These are phyloP conservation scores for Falcaria lacertinaria DNA, from an alignment of 2,888 invertebrate species.

Conservation along the genomic window DNA sequence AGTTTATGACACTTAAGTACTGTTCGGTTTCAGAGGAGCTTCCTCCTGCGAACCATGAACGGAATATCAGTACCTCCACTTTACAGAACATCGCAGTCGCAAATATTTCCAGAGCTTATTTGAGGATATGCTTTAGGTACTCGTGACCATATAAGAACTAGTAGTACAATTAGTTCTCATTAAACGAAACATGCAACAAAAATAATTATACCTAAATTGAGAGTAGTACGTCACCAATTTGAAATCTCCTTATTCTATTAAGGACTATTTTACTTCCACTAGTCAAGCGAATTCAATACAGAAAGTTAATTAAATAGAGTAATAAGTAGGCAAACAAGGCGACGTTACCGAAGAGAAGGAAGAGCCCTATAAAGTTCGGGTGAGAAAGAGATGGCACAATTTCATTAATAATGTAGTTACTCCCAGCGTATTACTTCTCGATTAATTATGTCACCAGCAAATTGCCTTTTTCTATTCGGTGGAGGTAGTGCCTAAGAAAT, in stretches of 20 bases:
- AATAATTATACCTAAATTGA: too few species aligned
- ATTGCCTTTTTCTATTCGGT: conserved; percentile 15
- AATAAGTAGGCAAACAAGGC: conserved; percentile 3
- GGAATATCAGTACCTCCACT: too few species aligned
- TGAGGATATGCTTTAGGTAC: too few species aligned
- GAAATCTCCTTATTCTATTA: too few species aligned
- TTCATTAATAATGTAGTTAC: conserved; percentile 38
- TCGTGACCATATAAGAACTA: too few species aligned
- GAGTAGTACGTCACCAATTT: too few species aligned
- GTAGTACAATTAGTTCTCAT: too few species aligned
- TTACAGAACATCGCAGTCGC: too few species aligned
- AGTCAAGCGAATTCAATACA: neutral
- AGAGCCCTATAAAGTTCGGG: conserved; percentile 14
- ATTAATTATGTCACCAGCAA: conserved; percentile 43
- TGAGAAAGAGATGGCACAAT: conserved; percentile 16
- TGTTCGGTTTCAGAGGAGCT: neutral
- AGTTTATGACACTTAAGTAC: neutral
- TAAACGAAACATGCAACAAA: too few species aligned
- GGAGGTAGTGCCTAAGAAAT: neutral
- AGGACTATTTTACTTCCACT: too few species aligned
- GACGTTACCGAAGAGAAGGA: conserved; percentile 17
- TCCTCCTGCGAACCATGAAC: neutral
- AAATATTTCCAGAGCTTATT: too few species aligned
- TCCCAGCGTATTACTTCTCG: conserved; percentile 32
- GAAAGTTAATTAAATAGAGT: conserved; percentile 3